Percentiles rank a stretch among this genome's conserved stretches.
phyloP scores from a whole-genome alignment of 2,797 vertebrate species.

The Macrochelys suwanniensis region DNA sequence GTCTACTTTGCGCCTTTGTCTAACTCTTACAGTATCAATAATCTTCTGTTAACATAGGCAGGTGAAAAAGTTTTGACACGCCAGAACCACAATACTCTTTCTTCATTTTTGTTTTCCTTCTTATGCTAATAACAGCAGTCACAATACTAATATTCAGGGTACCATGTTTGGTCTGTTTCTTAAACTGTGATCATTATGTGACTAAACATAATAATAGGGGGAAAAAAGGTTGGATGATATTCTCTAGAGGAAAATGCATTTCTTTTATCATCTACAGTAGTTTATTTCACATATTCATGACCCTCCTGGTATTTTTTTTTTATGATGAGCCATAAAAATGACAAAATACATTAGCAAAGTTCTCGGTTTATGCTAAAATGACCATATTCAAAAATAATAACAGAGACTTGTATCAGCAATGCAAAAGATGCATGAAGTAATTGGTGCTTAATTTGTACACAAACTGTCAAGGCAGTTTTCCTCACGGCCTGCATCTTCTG shows the following conservation, averaged over 20 bases:
- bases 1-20: background rate
- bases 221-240: constrained; percentile 78
- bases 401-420: constrained; percentile 88
- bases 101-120: constrained; percentile 55
- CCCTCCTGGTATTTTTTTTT: constrained; percentile 78
- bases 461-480: constrained; percentile 93
- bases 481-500: constrained; percentile 97
- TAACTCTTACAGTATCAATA: fast-evolving
- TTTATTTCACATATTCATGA: constrained; percentile 86
- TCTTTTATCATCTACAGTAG: constrained; percentile 82
- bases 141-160: constrained; percentile 62
- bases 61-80: constrained; percentile 31
- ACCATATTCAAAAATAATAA: constrained; percentile 90
- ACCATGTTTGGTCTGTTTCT: constrained; percentile 52
- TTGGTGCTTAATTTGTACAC: constrained; percentile 96
- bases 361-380: constrained; percentile 86
- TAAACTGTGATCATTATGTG: constrained; percentile 68
- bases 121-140: constrained; percentile 45
- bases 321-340: constrained; percentile 85
- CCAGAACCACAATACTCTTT: background rate
- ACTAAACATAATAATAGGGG: constrained; percentile 76
- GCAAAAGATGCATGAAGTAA: constrained; percentile 91
- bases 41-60: background rate
- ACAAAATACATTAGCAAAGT: constrained; percentile 87
- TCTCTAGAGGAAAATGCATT: constrained; percentile 82